Evolutionary conservation across 1,140 invertebrate species (phyloP).

Genomic region (Camponotus pennsylvanicus): DNA sequence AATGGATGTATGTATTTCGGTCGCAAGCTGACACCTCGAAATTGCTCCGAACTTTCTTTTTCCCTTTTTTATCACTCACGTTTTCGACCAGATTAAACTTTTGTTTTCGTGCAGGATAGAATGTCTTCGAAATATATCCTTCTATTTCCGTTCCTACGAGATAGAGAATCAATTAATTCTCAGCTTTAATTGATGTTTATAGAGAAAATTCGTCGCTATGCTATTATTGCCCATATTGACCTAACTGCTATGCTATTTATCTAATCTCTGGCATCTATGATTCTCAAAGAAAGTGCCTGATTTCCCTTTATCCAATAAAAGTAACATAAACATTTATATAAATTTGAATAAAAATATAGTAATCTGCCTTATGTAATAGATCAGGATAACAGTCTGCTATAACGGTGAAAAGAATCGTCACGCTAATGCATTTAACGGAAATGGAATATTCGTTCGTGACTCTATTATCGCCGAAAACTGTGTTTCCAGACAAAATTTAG

Average conservation of each 20-base stretch:
- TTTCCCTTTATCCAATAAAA: neutral
- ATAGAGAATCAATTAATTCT: neutral
- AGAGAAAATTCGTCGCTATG: neutral
- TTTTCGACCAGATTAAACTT: slow-evolving; percentile 1
- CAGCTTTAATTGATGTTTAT: slow-evolving; percentile 16
- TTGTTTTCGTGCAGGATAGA: slow-evolving; percentile 8
- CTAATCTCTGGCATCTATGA: neutral
- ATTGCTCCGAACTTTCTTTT: slow-evolving; percentile 39
- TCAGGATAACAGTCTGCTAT: neutral
- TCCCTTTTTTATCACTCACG: neutral
- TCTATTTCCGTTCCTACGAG: neutral
- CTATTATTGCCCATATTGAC: neutral
- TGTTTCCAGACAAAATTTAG: slow-evolving; percentile 48
- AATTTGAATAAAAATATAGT: slow-evolving; percentile 3
- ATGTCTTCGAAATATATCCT: neutral
- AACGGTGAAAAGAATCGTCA: slow-evolving; percentile 1
- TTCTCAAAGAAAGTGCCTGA: neutral
- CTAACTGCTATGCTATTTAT: neutral
- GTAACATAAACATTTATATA: neutral
- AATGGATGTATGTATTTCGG: slow-evolving; percentile 22
- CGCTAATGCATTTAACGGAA: slow-evolving; percentile 42
- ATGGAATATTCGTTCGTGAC: neutral
- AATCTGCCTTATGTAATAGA: neutral
- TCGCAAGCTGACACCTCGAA: slow-evolving; percentile 7
- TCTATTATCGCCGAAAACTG: slow-evolving; percentile 55